Evolutionary conservation across 1,140 invertebrate species (phyloP).

Genomic region (Drosophila sechellia): DNA sequence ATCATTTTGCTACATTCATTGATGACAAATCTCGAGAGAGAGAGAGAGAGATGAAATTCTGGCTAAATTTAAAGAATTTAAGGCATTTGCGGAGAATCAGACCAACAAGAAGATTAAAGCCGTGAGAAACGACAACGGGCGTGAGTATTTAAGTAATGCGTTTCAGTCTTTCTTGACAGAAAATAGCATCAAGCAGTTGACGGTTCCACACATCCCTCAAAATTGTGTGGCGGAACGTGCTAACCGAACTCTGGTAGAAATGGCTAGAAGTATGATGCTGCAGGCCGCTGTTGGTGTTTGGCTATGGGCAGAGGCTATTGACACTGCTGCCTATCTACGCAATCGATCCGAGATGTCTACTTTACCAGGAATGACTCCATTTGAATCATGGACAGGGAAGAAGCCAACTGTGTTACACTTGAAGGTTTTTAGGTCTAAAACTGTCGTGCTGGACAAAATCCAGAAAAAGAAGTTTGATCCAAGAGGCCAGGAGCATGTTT

Average conservation of each 20-base stretch:
- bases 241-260: not conserved
- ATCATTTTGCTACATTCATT: not conserved
- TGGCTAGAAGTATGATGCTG: not conserved
- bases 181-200: not conserved
- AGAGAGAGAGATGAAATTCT: conserved; percentile 4
- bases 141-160: not conserved
- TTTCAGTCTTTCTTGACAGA: not conserved
- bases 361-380: not conserved
- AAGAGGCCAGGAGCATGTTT: no score
- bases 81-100: not conserved
- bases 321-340: not conserved
- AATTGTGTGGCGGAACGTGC: conserved; percentile 1
- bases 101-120: not conserved
- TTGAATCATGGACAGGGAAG: no score
- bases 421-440: no score
- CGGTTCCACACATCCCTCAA: not conserved
- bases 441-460: no score
- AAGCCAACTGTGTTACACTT: no score
- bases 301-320: conserved; percentile 1
- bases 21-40: not conserved
- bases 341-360: not conserved
- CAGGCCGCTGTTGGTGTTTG: not conserved
- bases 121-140: not conserved
- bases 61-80: not conserved
- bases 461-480: no score